Evolutionary conservation across 2,113 vertebrate genomes (phyloP).

Genomic region (Plestiodon gilberti): DNA sequence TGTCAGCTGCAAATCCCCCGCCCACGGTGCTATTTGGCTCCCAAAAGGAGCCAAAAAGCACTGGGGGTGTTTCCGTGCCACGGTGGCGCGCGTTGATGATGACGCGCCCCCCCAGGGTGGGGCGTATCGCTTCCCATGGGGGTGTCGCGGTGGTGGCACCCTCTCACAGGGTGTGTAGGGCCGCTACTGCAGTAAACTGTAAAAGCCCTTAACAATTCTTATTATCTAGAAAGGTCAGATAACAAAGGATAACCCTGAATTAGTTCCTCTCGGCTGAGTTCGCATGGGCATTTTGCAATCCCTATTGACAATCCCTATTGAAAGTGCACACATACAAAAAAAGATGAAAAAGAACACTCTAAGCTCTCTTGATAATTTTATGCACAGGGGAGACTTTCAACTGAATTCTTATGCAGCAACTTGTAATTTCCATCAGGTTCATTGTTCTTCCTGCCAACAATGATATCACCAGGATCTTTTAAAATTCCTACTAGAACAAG

Average conservation of each 20-base stretch:
- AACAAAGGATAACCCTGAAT: background rate
- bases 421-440: background rate
- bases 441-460: background rate
- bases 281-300: background rate
- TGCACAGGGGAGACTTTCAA: background rate
- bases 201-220: background rate
- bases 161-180: no score
- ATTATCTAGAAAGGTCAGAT: background rate
- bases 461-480: background rate
- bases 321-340: no score
- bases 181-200: background rate
- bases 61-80: no score
- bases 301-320: background rate
- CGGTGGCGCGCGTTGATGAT: no score
- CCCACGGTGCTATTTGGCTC: no score
- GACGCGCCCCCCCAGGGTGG: no score
- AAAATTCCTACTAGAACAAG: background rate
- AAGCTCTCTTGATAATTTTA: background rate
- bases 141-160: no score
- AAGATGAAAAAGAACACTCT: background rate
- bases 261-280: background rate
- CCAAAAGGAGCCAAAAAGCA: no score
- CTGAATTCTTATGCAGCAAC: background rate
- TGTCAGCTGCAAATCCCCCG: no score
- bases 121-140: no score